phyloP scores from a whole-genome alignment of 2,797 vertebrate genomes.

The Clarias fuscus region DNA sequence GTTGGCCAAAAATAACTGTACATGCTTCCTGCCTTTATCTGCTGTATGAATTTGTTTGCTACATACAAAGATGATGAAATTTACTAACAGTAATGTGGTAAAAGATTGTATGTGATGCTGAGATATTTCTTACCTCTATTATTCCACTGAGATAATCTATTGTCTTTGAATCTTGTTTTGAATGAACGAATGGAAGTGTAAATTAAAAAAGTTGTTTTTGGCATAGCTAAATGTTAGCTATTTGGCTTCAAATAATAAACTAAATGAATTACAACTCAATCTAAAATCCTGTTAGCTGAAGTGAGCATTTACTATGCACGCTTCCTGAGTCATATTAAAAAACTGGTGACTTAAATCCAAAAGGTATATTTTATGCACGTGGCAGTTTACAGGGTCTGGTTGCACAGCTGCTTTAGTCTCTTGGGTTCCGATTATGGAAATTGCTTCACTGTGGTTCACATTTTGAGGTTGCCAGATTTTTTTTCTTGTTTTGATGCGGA shows the following conservation, averaged over 20 bases:
- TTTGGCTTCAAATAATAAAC: background rate
- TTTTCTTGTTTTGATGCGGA: background rate
- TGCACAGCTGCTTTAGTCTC: background rate
- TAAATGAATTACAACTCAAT: background rate
- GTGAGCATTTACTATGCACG: background rate
- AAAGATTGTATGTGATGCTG: background rate
- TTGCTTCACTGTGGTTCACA: background rate
- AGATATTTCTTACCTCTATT: background rate
- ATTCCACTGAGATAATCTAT: background rate
- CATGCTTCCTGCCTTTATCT: background rate
- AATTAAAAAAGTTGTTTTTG: background rate
- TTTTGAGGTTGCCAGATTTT: background rate
- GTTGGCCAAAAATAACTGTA: background rate
- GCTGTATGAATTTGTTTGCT: background rate
- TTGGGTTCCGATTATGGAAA: background rate
- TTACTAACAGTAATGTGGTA: background rate
- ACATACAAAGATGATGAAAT: background rate
- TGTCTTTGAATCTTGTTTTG: background rate
- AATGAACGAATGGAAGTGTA: background rate
- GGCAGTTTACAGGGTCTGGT: background rate
- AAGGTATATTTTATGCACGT: background rate
- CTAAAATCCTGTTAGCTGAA: background rate
- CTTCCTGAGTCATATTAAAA: background rate
- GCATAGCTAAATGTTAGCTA: background rate
- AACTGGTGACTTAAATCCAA: background rate